Evolutionary conservation across 2,113 vertebrate species (phyloP).

Genomic region (Epinephelus fuscoguttatus): DNA sequence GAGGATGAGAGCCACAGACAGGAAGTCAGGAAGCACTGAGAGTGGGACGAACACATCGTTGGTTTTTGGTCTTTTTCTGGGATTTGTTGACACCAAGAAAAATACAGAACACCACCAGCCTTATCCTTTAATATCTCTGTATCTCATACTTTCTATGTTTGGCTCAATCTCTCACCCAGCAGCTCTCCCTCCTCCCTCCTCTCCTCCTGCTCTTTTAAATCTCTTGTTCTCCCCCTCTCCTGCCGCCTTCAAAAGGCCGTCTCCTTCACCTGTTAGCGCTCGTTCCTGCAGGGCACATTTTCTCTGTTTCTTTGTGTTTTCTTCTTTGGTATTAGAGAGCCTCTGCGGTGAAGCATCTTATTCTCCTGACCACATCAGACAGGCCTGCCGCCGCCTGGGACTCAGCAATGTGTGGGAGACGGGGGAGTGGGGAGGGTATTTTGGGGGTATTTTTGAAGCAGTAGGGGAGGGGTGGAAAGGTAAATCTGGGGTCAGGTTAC

Average conservation of each 20-base stretch:
- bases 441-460: conserved; percentile 21
- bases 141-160: conserved; percentile 16
- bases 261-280: conserved; percentile 47
- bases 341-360: conserved; percentile 28
- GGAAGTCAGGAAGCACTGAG: too few species aligned
- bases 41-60: not conserved
- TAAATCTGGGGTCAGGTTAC: conserved; percentile 48
- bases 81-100: not conserved
- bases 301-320: conserved; percentile 40
- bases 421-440: not conserved
- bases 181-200: not conserved
- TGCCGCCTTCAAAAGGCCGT: conserved; percentile 36
- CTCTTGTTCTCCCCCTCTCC: conserved; percentile 21
- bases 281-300: conserved; percentile 38
- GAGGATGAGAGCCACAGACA: not conserved
- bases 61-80: not conserved
- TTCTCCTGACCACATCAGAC: conserved; percentile 63
- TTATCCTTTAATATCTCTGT: conserved; percentile 11
- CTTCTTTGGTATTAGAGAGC: conserved; percentile 39
- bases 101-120: not conserved
- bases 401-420: conserved; percentile 8
- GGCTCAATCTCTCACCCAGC: conserved; percentile 18
- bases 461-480: not conserved
- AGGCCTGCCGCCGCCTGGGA: conserved; percentile 14
- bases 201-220: not conserved